Conservation (phyloP, 2,797 vertebrate genomes). For the Meda fulgida region DNA sequence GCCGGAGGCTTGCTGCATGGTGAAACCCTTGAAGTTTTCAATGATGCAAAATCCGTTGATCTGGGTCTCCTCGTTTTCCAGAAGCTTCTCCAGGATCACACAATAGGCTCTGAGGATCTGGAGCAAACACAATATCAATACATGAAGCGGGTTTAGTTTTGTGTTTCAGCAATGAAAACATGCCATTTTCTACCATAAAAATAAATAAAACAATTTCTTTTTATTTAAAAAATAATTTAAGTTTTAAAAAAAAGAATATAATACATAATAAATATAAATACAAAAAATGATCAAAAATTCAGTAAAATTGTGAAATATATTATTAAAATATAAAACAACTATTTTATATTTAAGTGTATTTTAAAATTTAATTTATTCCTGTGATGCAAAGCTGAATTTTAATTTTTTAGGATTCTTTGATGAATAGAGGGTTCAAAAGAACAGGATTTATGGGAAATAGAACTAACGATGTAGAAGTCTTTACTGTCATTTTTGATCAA, state of each 20-base stretch:
- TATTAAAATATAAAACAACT: background rate
- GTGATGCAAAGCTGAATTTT: background rate
- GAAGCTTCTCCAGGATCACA: constrained; percentile 94
- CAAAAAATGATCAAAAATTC: background rate
- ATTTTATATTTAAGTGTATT: background rate
- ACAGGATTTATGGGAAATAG: background rate
- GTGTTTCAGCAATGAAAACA: background rate
- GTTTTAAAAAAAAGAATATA: too few relatives aligned
- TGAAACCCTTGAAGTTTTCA: constrained; percentile 98
- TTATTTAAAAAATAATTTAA: too few relatives aligned
- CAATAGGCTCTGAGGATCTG: constrained; percentile 98
- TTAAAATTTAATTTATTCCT: background rate
- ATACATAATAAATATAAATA: background rate
- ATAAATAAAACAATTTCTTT: background rate
- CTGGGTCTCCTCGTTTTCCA: constrained; percentile 97
- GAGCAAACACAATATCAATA: background rate
- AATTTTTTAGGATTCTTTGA: background rate
- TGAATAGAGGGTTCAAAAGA: background rate
- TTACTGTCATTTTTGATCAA: background rate
- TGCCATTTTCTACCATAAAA: background rate
- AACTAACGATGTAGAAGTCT: background rate
- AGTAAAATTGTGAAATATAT: background rate
- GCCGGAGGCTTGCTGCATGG: constrained; percentile 94
- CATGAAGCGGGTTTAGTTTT: background rate
- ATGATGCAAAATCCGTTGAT: constrained; percentile 98